Evolutionary conservation across 2,113 vertebrate species (phyloP).

Genomic region (Petrocephalus microphthalmus): DNA sequence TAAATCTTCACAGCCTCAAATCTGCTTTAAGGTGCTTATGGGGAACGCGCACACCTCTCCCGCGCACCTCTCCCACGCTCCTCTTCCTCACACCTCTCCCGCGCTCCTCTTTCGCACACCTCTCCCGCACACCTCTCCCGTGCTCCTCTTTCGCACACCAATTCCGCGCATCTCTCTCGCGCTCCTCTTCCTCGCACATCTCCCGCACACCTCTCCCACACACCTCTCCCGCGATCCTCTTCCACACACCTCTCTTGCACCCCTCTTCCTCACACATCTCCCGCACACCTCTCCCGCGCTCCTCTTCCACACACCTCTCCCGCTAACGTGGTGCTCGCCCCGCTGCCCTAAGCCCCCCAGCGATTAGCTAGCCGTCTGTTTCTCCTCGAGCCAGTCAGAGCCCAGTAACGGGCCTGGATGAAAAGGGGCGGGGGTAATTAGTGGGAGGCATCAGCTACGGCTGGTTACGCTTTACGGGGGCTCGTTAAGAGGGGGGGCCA

Average conservation of each 20-base stretch:
- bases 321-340: background rate
- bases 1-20: slow-evolving; percentile 19
- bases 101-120: too few species aligned
- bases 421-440: background rate
- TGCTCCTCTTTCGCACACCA: too few species aligned
- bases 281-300: too few species aligned
- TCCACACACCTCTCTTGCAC: too few species aligned
- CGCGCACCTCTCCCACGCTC: too few species aligned
- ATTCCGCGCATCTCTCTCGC: too few species aligned
- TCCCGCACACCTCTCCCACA: too few species aligned
- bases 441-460: background rate
- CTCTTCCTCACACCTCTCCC: too few species aligned
- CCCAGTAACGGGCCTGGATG: background rate
- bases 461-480: slow-evolving; percentile 3
- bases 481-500: background rate
- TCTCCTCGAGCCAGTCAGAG: background rate
- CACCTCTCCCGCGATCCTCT: too few species aligned
- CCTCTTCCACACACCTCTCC: background rate
- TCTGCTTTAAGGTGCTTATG: slow-evolving; percentile 2
- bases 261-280: too few species aligned
- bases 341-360: background rate
- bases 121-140: too few species aligned
- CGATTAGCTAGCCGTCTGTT: background rate
- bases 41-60: background rate
- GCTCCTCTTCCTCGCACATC: too few species aligned